Conservation (phyloP, 1,140 invertebrate genomes). For the Saccostrea cuccullata region DNA sequence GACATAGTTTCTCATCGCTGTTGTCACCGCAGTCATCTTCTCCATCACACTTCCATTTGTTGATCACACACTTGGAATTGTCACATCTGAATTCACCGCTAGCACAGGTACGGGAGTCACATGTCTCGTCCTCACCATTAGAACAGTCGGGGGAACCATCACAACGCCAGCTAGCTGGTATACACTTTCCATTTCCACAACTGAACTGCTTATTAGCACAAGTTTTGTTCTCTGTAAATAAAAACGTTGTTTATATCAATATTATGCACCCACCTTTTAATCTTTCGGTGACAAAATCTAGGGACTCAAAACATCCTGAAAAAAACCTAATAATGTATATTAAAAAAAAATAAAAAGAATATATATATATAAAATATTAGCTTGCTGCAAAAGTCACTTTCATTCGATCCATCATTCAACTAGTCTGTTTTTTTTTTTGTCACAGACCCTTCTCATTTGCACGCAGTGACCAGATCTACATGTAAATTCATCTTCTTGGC, state of each 20-base stretch:
- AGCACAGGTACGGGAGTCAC: constrained; percentile 76
- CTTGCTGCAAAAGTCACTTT: constrained; percentile 84
- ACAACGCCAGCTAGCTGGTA: too few relatives aligned
- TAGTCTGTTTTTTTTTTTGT: constrained; percentile 87
- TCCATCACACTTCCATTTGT: constrained; percentile 94
- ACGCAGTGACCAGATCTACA: constrained; percentile 82
- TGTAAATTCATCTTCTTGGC: constrained; percentile 70
- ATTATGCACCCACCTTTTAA: too few relatives aligned
- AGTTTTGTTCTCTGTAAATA: constrained; percentile 18
- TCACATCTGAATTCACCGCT: constrained; percentile 10
- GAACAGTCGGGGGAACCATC: constrained; percentile 75
- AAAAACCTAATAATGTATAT: neutral
- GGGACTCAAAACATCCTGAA: neutral
- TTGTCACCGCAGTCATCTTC: constrained; percentile 96
- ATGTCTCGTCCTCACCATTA: constrained; percentile 80
- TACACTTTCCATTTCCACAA: too few relatives aligned
- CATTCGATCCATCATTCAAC: constrained; percentile 89
- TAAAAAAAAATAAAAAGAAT: neutral
- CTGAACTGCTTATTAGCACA: constrained; percentile 49
- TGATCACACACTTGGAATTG: constrained; percentile 90
- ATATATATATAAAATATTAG: neutral
- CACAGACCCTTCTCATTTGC: too few relatives aligned
- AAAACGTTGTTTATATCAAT: neutral
- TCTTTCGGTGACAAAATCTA: constrained; percentile 6
- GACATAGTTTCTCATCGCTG: constrained; percentile 80